Base-by-base conservation (phyloP, 2,888 invertebrate species). In the Micropterix aruncella region DNA sequence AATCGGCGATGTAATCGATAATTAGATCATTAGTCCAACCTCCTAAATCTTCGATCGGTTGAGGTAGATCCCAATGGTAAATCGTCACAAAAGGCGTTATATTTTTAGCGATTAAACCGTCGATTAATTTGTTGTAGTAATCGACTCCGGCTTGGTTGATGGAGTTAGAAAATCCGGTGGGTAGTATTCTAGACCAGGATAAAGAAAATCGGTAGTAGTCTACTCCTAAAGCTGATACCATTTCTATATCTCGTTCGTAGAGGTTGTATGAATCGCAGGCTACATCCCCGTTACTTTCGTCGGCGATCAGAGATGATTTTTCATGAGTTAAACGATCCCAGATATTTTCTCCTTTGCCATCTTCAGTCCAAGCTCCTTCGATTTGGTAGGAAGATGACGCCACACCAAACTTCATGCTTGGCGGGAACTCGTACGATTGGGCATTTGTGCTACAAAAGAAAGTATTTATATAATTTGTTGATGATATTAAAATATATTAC, bases 241-340 rank as follows among this genome's bases (percentile, higher is more conserved):
- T 43, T 16, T 50, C 45, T 1, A 62, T 52, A 45, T 62, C 61
- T 38, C 73, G 68, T 50, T 63, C 60, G 52, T 65, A 73, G 51
- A 65, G 66, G 54, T 73, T 62, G 53, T 74, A 76, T n/a, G 73
- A 74, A 57, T 78, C 73, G 47, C 74, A 70, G 1, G 77, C 72
- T 1, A 73, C 55, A 48, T 77, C 73, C 0, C 73, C 77, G 41
- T 66, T 73, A 2, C 62, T 60, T 3, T 57, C 52, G 44, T 38
- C 38, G 12, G 14, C 9, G 4, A 14, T 14, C 14, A 9, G 4
- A 4, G 5, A 14, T 5, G 38, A 14, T 5, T 14, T 3, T 47
- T 40, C 15, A 41, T 55, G 55, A 1, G 53, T 55, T 48, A 56
- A 58, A 19, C 52, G 47, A 50, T 70, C 69, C 64, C 65, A 70